A percentile compares a stretch with the other conserved stretches of the same genome.
Evolutionary conservation across 2,888 invertebrate species (phyloP).

Genomic region (Linnaemya tessellans): DNA sequence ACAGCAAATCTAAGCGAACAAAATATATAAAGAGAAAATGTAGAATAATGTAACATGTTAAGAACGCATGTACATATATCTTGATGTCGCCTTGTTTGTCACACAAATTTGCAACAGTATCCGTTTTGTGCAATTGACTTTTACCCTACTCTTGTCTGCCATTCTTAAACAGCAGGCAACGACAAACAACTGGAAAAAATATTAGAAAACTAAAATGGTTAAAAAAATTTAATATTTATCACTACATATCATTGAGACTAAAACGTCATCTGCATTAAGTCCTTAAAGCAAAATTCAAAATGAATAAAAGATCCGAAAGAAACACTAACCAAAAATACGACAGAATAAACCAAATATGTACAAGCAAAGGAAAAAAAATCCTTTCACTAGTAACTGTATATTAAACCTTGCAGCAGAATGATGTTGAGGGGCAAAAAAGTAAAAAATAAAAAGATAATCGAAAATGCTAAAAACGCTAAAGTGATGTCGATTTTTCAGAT

Average conservation of each 20-base stretch:
- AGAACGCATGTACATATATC: constrained; percentile 30
- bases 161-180: not conserved
- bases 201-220: not conserved
- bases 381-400: constrained; percentile 36
- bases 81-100: constrained; percentile 39
- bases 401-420: constrained; percentile 54
- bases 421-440: constrained; percentile 15
- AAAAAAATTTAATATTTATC: constrained; percentile 61
- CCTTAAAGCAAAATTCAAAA: constrained; percentile 64
- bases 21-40: constrained; percentile 1
- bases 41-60: constrained; percentile 6
- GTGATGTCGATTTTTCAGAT: constrained; percentile 62
- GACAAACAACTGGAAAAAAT: constrained; percentile 23
- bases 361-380: constrained; percentile 1
- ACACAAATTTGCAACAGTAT: constrained; percentile 55
- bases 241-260: constrained; percentile 56
- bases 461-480: constrained; percentile 69
- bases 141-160: not conserved
- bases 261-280: constrained; percentile 66
- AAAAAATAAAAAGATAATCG: constrained; percentile 65
- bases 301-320: constrained; percentile 47
- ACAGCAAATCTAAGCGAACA: constrained; percentile 13
- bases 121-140: constrained; percentile 54
- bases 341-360: constrained; percentile 42
- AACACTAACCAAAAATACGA: constrained; percentile 37